These are phyloP conservation scores for Portevinia maculata DNA, from an alignment of 2,888 invertebrate genomes.

Conservation along the genomic window DNA sequence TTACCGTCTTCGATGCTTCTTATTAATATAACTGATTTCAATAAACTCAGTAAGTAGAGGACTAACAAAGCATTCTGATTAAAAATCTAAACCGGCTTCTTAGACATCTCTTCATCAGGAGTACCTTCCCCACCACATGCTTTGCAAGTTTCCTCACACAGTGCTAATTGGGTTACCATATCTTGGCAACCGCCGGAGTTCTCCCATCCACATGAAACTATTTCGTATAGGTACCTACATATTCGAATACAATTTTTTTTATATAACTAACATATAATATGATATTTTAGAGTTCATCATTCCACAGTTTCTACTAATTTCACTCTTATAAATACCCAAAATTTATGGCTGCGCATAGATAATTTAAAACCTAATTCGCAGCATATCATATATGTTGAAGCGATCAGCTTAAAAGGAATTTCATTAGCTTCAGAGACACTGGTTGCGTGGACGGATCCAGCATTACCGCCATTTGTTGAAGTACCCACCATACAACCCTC, in stretches of 20 bases:
- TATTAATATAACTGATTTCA: conserved; percentile 86
- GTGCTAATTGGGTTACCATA: conserved; percentile 91
- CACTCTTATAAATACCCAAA: conserved; percentile 86
- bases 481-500: conserved; percentile 93
- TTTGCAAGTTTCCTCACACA: conserved; percentile 89
- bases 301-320: conserved; percentile 86
- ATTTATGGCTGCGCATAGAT: conserved; percentile 88
- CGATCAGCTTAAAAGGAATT: conserved; percentile 87
- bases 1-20: conserved; percentile 91
- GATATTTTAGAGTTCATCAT: conserved; percentile 85
- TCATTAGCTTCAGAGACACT: conserved; percentile 92
- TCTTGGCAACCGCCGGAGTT: conserved; percentile 94
- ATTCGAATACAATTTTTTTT: background rate
- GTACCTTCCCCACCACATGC: conserved; percentile 93
- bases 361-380: conserved; percentile 91
- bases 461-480: conserved; percentile 93
- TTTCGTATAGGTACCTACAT: conserved; percentile 86
- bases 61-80: too few relatives aligned
- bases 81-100: too few relatives aligned
- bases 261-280: background rate
- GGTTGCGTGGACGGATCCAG: conserved; percentile 94
- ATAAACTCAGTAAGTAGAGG: conserved; percentile 80
- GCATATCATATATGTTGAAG: conserved; percentile 91
- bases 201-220: conserved; percentile 90
- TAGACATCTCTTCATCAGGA: conserved; percentile 82